Evolutionary conservation across 2,888 invertebrate genomes (phyloP).

Genomic region (Cyclophora punctaria): DNA sequence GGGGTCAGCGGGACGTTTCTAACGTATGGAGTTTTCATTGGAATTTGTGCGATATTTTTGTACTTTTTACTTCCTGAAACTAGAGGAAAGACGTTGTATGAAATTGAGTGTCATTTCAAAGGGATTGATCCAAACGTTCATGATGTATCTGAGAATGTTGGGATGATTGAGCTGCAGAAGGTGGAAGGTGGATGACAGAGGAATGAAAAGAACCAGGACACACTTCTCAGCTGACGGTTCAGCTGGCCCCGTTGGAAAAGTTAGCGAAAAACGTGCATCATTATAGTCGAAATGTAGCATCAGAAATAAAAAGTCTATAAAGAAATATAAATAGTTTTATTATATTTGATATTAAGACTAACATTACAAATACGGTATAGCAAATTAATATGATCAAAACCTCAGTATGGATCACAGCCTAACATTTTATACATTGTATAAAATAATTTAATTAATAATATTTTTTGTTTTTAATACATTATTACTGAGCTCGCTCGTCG

Average conservation of each 20-base stretch:
- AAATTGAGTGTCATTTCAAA: slow-evolving; percentile 77
- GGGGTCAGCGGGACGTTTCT: slow-evolving; percentile 77
- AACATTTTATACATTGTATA: slow-evolving; percentile 16
- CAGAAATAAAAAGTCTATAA: too few species aligned
- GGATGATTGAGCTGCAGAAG: slow-evolving; percentile 53
- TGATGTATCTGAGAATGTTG: slow-evolving; percentile 39
- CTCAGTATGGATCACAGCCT: slow-evolving; percentile 18
- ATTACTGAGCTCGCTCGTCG: slow-evolving; percentile 58
- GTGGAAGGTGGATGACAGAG: slow-evolving; percentile 54
- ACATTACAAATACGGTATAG: too few species aligned
- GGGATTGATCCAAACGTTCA: slow-evolving; percentile 29
- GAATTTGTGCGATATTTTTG: slow-evolving; percentile 73
- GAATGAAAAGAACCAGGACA: slow-evolving; percentile 28
- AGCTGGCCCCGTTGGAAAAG: slow-evolving; percentile 31
- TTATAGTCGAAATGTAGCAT: too few species aligned
- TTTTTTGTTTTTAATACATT: slow-evolving; percentile 36
- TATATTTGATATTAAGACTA: too few species aligned
- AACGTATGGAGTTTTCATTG: slow-evolving; percentile 72
- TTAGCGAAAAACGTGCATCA: too few species aligned
- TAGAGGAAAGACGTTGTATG: slow-evolving; percentile 78
- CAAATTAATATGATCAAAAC: slow-evolving; percentile 1
- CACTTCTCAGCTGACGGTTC: slow-evolving; percentile 35
- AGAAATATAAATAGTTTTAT: too few species aligned
- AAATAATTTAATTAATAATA: slow-evolving; percentile 1
- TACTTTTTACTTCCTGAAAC: slow-evolving; percentile 80